A percentile compares a stretch with the other conserved stretches of the same genome.
phyloP scores from a whole-genome alignment of 1,140 invertebrate species.

The Dolichoris vasculosae region DNA sequence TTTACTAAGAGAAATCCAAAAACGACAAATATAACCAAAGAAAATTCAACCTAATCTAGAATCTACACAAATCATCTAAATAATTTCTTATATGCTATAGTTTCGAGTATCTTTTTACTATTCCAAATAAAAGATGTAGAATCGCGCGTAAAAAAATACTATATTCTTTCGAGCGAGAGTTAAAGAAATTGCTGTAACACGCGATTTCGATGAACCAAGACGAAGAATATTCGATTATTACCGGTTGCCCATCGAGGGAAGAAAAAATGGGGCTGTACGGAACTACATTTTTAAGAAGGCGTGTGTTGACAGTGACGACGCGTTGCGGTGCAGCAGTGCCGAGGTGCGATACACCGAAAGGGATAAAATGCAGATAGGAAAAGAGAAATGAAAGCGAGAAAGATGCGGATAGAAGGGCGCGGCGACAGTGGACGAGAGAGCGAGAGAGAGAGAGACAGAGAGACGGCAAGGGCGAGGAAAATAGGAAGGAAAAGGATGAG shows the following conservation, averaged over 20 bases:
- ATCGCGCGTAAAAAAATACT: background rate
- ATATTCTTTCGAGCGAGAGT: background rate
- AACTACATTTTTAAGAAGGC: slow-evolving; percentile 13
- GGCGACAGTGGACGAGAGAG: no score
- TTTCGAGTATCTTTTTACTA: background rate
- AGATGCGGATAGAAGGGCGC: no score
- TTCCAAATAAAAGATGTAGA: background rate
- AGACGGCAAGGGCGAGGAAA: background rate
- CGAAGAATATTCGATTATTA: slow-evolving; percentile 15
- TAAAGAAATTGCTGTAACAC: background rate
- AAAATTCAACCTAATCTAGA: no score
- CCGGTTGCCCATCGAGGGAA: background rate
- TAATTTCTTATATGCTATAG: background rate
- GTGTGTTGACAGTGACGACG: background rate
- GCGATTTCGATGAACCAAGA: background rate
- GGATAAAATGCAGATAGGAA: background rate
- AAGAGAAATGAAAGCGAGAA: background rate
- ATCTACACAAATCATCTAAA: no score
- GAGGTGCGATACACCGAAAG: background rate
- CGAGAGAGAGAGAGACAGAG: background rate
- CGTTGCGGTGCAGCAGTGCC: background rate
- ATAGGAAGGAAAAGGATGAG: background rate
- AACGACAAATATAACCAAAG: no score
- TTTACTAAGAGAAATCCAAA: no score
- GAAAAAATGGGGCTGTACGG: background rate